phyloP scores from a whole-genome alignment of 2,113 vertebrate species.

The Lepus timidus region DNA sequence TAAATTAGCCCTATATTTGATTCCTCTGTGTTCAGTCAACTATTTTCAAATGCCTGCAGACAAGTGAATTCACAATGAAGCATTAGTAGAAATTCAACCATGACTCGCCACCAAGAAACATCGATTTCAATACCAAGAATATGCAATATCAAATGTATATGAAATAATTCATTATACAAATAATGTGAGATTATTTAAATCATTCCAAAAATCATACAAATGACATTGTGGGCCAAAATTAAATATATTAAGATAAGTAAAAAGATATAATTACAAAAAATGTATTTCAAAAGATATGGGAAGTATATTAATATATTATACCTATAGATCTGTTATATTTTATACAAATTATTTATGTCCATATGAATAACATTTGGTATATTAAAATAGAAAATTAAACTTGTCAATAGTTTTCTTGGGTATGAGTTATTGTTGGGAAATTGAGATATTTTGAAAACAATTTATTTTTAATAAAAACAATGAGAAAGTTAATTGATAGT shows the following conservation, averaged over 20 bases:
- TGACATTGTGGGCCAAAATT: background rate
- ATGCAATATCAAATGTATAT: background rate
- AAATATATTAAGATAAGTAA: background rate
- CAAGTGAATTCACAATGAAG: background rate
- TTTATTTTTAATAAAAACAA: background rate
- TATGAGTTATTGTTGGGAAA: background rate
- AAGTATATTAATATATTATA: background rate
- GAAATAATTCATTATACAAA: background rate
- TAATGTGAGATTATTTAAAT: background rate
- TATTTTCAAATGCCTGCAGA: background rate
- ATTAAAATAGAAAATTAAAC: background rate
- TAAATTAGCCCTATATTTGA: background rate
- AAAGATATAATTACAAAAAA: background rate
- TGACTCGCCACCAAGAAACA: background rate
- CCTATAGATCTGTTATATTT: background rate
- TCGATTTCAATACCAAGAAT: background rate
- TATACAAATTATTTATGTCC: background rate
- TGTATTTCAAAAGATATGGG: background rate
- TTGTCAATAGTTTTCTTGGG: background rate
- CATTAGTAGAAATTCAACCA: accelerated
- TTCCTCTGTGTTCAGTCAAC: background rate
- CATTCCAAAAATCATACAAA: background rate
- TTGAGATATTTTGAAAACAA: background rate
- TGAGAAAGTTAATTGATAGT: background rate
- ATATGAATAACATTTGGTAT: background rate